Evolutionary conservation across 1,140 invertebrate genomes (phyloP).

Genomic region (Melanaphis sacchari): DNA sequence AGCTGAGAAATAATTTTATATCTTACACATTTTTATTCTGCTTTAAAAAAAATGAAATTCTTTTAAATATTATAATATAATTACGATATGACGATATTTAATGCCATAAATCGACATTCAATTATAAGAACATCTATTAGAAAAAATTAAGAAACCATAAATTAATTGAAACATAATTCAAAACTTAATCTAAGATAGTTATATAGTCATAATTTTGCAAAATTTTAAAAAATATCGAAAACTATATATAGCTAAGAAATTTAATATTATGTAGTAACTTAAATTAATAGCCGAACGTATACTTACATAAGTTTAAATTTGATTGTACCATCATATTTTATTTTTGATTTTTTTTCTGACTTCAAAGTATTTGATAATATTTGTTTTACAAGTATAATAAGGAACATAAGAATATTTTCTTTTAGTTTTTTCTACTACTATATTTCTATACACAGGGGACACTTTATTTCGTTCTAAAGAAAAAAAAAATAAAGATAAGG

Average conservation of each 20-base stretch:
- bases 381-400: slow-evolving; percentile 30
- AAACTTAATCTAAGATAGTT: neutral
- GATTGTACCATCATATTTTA: neutral
- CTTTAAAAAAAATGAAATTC: neutral
- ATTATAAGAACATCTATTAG: neutral
- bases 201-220: neutral
- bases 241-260: neutral
- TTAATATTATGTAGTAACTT: neutral
- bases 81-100: neutral
- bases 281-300: neutral
- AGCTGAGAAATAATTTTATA: neutral
- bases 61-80: neutral
- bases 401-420: neutral
- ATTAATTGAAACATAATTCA: neutral
- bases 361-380: neutral
- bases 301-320: neutral
- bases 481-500: slow-evolving; percentile 31
- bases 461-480: neutral
- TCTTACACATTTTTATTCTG: neutral
- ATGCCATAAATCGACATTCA: neutral
- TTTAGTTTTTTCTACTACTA: neutral
- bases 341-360: neutral
- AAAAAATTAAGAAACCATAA: neutral
- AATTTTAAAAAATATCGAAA: neutral
- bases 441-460: slow-evolving; percentile 1